Conservation (phyloP, 1,140 invertebrate genomes). For the Trinorchestia longiramus region DNA sequence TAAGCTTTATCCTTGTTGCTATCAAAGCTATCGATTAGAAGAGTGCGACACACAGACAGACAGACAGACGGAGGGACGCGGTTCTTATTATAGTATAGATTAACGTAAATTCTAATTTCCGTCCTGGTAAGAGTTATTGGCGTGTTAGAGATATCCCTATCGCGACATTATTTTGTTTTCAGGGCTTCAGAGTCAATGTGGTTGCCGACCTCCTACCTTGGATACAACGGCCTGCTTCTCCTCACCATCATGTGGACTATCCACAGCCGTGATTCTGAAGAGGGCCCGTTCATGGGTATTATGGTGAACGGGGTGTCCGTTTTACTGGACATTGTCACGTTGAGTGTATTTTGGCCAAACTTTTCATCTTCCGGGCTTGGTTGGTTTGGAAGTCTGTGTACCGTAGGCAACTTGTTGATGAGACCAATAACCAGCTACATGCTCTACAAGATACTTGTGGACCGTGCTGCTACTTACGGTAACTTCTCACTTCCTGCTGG, state of each 20-base stretch:
- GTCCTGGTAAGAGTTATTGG: too few species aligned
- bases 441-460: constrained; percentile 61
- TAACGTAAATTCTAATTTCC: too few species aligned
- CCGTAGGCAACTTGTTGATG: constrained; percentile 59
- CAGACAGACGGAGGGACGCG: too few species aligned
- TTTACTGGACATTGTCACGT: constrained; percentile 62
- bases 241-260: constrained; percentile 59
- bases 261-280: constrained; percentile 56
- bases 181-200: constrained; percentile 61
- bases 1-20: too few species aligned
- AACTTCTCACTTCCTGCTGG: constrained; percentile 58
- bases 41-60: too few species aligned
- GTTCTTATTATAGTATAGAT: too few species aligned
- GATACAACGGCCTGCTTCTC: constrained; percentile 63
- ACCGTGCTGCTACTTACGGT: constrained; percentile 59
- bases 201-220: constrained; percentile 58
- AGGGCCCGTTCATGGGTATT: constrained; percentile 62
- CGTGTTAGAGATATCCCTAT: too few species aligned
- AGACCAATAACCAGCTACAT: constrained; percentile 60
- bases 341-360: constrained; percentile 57
- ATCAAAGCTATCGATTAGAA: too few species aligned
- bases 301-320: constrained; percentile 58
- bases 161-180: background rate
- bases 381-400: constrained; percentile 59
- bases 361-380: background rate